These are phyloP conservation scores for Sebastes hopkinsi DNA, from an alignment of 2,797 vertebrate genomes.

Conservation along the genomic window DNA sequence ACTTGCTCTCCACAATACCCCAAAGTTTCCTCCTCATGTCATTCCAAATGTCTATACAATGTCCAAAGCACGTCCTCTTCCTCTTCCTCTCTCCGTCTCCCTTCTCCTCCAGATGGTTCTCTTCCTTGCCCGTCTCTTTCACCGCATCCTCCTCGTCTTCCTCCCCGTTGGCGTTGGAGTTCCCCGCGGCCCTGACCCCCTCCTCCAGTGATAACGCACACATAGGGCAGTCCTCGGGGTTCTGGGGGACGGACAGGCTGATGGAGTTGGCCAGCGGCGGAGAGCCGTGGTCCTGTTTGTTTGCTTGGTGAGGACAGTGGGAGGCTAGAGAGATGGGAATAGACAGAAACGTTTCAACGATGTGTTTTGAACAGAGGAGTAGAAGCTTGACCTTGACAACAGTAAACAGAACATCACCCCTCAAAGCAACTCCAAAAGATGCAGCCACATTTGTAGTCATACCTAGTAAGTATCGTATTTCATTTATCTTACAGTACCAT, in stretches of 20 bases:
- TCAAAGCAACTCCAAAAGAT: background rate
- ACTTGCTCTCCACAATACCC: slow-evolving; percentile 98
- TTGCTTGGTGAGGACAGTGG: slow-evolving; percentile 85
- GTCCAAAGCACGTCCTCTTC: slow-evolving; percentile 74
- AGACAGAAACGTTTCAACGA: background rate
- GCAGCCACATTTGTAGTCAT: background rate
- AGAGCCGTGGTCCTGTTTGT: slow-evolving; percentile 79
- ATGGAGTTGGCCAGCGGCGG: slow-evolving; percentile 83
- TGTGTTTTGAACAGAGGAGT: background rate
- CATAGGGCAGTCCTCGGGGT: slow-evolving; percentile 84
- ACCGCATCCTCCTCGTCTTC: slow-evolving; percentile 72
- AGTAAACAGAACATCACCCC: background rate
- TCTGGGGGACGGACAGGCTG: slow-evolving; percentile 84
- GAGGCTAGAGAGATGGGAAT: slow-evolving; percentile 65
- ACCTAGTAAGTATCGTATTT: background rate
- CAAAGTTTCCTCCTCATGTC: slow-evolving; percentile 89
- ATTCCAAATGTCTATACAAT: slow-evolving; percentile 83
- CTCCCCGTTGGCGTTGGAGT: slow-evolving; percentile 52
- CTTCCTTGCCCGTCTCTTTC: slow-evolving; percentile 76
- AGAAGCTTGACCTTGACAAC: background rate
- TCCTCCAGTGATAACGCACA: slow-evolving; percentile 80
- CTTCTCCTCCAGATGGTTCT: slow-evolving; percentile 75
- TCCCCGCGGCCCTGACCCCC: slow-evolving; percentile 51
- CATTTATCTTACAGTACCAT: background rate
- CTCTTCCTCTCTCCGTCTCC: slow-evolving; percentile 67